A percentile compares a stretch with the other conserved stretches of the same genome.
Evolutionary conservation across 2,888 invertebrate genomes (phyloP).

Genomic region (Monoplex corrugatus): DNA sequence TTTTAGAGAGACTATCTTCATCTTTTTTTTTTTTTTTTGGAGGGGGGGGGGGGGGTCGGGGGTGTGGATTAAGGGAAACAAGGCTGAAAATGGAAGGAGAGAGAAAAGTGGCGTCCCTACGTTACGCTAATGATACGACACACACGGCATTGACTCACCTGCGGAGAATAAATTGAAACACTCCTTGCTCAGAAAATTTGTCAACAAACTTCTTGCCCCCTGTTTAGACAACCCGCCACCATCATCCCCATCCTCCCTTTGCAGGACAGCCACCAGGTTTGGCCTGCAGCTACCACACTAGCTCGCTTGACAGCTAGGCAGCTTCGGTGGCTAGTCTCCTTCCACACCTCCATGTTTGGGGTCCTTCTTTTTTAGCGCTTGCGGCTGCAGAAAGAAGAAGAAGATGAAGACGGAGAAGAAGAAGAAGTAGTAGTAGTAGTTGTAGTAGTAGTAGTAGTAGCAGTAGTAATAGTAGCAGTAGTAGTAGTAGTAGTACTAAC

Average conservation of each 20-base stretch:
- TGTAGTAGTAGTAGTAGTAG: background rate
- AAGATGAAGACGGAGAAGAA: background rate
- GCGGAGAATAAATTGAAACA: constrained; percentile 49
- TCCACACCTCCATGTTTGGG: background rate
- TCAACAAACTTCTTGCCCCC: constrained; percentile 53
- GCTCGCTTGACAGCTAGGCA: no score
- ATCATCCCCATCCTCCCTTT: background rate
- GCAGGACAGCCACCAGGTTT: background rate
- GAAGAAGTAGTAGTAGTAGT: background rate
- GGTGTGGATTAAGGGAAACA: constrained; percentile 28
- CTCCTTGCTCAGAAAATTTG: constrained; percentile 55
- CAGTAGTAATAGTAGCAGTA: background rate
- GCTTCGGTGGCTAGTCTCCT: no score
- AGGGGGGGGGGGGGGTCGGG: constrained; percentile 21
- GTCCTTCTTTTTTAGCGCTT: background rate
- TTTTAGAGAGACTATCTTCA: no score
- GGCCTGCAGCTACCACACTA: no score
- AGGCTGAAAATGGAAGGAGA: constrained; percentile 4
- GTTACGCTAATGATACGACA: constrained; percentile 54
- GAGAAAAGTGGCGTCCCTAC: constrained; percentile 22
- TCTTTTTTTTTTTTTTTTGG: no score
- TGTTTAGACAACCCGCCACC: constrained; percentile 2
- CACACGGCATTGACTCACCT: constrained; percentile 52
- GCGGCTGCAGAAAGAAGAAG: no score
- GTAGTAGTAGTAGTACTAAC: background rate